Evolutionary conservation across 2,113 vertebrate genomes (phyloP).

Genomic region (Tapirus terrestris): DNA sequence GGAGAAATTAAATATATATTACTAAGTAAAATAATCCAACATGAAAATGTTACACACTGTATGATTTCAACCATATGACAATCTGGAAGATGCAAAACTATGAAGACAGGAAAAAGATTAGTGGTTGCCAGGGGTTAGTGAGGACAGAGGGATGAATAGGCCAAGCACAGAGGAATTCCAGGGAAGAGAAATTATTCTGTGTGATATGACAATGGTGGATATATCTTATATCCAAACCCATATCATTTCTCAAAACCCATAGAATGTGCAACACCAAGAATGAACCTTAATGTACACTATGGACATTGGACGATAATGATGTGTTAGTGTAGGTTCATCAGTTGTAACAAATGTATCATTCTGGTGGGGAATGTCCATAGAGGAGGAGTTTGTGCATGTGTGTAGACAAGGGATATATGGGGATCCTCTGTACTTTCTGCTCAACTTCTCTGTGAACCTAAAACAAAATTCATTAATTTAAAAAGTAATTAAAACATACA

Average conservation of each 20-base stretch:
- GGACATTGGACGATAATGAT: background rate
- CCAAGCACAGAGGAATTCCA: background rate
- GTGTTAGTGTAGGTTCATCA: background rate
- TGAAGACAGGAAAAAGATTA: background rate
- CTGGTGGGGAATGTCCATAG: accelerated
- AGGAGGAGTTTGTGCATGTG: too few species aligned
- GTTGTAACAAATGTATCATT: background rate
- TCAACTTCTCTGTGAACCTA: background rate
- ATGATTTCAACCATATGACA: background rate
- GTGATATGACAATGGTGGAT: background rate
- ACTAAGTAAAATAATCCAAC: background rate
- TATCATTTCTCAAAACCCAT: background rate
- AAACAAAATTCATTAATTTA: background rate
- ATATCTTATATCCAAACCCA: too few species aligned
- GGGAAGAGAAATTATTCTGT: background rate
- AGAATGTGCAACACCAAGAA: background rate
- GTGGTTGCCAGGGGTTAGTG: background rate
- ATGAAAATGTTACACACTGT: background rate
- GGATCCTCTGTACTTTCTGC: background rate
- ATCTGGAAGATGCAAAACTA: background rate
- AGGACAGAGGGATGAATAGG: background rate
- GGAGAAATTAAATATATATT: background rate
- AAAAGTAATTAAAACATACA: background rate
- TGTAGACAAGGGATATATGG: background rate
- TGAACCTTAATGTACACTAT: background rate